Percentiles rank a stretch among this genome's conserved stretches.
Evolutionary conservation across 2,888 invertebrate genomes (phyloP).

Genomic region (Andrena camellia): DNA sequence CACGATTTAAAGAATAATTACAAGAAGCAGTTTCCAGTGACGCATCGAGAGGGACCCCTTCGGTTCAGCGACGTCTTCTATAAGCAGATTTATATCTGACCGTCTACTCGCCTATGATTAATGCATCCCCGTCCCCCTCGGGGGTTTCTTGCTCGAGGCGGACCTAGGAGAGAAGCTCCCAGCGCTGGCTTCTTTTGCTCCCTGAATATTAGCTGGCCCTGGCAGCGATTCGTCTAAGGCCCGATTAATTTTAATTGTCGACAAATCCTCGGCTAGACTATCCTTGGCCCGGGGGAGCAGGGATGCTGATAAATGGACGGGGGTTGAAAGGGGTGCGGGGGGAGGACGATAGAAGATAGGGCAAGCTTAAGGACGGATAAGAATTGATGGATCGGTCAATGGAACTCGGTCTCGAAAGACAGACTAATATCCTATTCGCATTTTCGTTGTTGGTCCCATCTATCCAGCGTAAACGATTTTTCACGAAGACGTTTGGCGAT

Average conservation of each 20-base stretch:
- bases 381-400: conserved; percentile 71
- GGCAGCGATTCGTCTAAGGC: conserved; percentile 40
- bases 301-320: conserved; percentile 75
- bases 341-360: conserved; percentile 32
- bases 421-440: conserved; percentile 48
- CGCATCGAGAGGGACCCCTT: conserved; percentile 15
- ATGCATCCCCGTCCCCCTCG: conserved; percentile 39
- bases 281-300: conserved; percentile 25
- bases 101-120: conserved; percentile 52
- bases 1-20: neutral
- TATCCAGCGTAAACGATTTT: conserved; percentile 21
- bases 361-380: conserved; percentile 59
- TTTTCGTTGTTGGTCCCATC: conserved; percentile 22
- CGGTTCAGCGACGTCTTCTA: conserved; percentile 33
- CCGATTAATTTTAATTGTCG: conserved; percentile 80
- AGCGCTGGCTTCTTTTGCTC: neutral
- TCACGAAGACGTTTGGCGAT: conserved; percentile 10
- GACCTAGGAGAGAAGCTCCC: conserved; percentile 20
- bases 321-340: conserved; percentile 34
- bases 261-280: conserved; percentile 66
- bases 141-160: conserved; percentile 12
- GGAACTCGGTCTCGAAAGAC: conserved; percentile 37
- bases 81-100: conserved; percentile 53
- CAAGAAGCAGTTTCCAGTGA: conserved; percentile 17
- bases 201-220: conserved; percentile 43